Evolutionary conservation across 2,797 vertebrate genomes (phyloP).

Genomic region (Hemitrygon akajei): DNA sequence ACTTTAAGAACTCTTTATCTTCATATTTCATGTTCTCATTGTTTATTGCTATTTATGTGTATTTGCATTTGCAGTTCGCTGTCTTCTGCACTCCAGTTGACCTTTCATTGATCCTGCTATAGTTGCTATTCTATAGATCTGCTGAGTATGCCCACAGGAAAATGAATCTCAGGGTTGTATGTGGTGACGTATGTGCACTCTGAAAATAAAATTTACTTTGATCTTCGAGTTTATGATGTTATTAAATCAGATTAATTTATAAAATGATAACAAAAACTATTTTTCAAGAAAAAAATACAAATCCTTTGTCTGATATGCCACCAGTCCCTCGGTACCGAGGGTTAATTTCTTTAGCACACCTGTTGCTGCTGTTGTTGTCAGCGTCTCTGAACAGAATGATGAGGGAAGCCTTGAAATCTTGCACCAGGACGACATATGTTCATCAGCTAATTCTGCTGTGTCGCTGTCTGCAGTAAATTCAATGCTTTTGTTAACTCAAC

Average conservation of each 20-base stretch:
- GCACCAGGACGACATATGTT: background rate
- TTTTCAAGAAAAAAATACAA: background rate
- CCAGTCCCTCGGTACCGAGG: background rate
- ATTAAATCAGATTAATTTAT: background rate
- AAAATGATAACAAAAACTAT: background rate
- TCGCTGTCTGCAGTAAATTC: background rate
- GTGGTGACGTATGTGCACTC: too few species aligned
- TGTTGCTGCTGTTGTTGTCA: background rate
- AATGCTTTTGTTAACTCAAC: constrained; percentile 19
- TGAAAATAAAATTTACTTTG: too few species aligned
- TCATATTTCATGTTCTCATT: too few species aligned
- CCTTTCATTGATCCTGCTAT: too few species aligned
- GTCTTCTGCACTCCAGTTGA: too few species aligned
- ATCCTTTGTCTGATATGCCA: background rate
- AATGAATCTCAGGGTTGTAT: background rate
- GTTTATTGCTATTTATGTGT: too few species aligned
- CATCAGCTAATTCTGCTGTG: background rate
- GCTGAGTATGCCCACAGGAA: too few species aligned
- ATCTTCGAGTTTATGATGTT: too few species aligned
- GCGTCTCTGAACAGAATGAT: background rate
- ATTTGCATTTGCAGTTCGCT: too few species aligned
- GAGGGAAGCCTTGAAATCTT: constrained; percentile 19
- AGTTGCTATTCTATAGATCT: too few species aligned
- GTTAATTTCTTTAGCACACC: constrained; percentile 6
- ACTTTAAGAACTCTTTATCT: too few species aligned